Percentiles rank a stretch among this genome's conserved stretches.
Conservation (phyloP, 1,140 invertebrate genomes). For the Drosophila setifemur region DNA sequence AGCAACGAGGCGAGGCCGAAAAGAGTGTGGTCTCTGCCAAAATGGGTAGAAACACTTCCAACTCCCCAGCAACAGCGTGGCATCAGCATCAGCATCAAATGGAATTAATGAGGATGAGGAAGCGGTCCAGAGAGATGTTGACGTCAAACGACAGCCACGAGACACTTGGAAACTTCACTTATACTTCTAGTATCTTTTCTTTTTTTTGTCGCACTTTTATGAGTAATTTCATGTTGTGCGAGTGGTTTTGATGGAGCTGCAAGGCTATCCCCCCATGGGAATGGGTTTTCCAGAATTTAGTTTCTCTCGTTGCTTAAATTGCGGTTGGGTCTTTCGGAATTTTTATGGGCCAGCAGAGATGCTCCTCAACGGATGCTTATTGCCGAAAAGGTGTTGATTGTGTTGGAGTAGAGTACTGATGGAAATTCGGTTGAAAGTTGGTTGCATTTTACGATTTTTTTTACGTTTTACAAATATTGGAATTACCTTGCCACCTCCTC, state of each 20-base stretch:
- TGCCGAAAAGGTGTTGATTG: slow-evolving; percentile 25
- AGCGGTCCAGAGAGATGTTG: slow-evolving; percentile 46
- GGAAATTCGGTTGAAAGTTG: slow-evolving; percentile 15
- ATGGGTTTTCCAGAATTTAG: slow-evolving; percentile 35
- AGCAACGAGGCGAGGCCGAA: slow-evolving; percentile 15
- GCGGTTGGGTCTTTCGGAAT: background rate
- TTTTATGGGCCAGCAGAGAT: slow-evolving; percentile 31
- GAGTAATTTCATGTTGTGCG: slow-evolving; percentile 75
- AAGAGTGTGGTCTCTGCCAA: slow-evolving; percentile 23
- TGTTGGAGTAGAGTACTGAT: background rate
- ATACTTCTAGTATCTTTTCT: background rate
- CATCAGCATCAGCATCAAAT: slow-evolving; percentile 40
- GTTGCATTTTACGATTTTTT: slow-evolving; percentile 19
- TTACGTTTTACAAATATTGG: slow-evolving; percentile 23
- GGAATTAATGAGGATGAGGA: slow-evolving; percentile 15
- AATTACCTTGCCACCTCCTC: no score
- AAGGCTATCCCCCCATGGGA: slow-evolving; percentile 41
- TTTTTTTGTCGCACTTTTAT: slow-evolving; percentile 54
- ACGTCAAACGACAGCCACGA: slow-evolving; percentile 52
- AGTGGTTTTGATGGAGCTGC: slow-evolving; percentile 61
- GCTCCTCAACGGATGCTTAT: slow-evolving; percentile 13
- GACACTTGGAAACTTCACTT: slow-evolving; percentile 43
- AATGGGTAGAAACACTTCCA: slow-evolving; percentile 39
- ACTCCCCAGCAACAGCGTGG: slow-evolving; percentile 9
- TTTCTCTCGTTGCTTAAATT: background rate